Percentiles rank a stretch among this genome's conserved stretches.
These are phyloP conservation scores for Sphenopsis melanotis DNA, from an alignment of 2,797 vertebrate species.

Conservation along the genomic window DNA sequence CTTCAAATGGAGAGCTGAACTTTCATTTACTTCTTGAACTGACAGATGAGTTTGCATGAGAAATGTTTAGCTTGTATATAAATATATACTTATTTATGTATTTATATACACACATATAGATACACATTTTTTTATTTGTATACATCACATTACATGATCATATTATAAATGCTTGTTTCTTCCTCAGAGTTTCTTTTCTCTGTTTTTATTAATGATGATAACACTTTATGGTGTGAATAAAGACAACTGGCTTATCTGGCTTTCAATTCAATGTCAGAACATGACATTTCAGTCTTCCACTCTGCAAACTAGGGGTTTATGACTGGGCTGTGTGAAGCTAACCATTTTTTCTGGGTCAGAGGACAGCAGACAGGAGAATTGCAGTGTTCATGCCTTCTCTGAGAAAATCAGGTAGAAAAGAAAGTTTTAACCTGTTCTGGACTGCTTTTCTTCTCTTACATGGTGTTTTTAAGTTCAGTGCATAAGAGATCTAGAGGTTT, in stretches of 20 bases:
- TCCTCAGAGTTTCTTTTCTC: neutral
- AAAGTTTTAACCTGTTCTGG: neutral
- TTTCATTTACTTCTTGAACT: slow-evolving; percentile 35
- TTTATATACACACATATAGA: neutral
- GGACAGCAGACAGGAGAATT: neutral
- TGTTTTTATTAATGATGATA: neutral
- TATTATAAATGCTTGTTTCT: neutral
- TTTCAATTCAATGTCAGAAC: neutral
- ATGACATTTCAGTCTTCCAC: neutral
- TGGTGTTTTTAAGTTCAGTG: neutral
- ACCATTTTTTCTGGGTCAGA: neutral
- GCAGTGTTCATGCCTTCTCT: neutral
- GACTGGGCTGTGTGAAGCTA: neutral
- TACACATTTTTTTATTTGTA: neutral
- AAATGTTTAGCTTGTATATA: neutral
- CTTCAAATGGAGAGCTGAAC: slow-evolving; percentile 46
- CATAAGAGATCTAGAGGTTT: neutral
- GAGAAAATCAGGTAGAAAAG: neutral
- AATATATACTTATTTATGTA: neutral
- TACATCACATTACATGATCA: neutral
- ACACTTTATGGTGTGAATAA: neutral
- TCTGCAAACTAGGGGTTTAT: neutral
- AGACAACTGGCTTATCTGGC: neutral
- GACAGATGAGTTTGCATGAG: slow-evolving; percentile 18
- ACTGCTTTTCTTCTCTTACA: neutral